A percentile compares a stretch with the other conserved stretches of the same genome.
phyloP scores from a whole-genome alignment of 2,113 vertebrate species.

The Lota lota region DNA sequence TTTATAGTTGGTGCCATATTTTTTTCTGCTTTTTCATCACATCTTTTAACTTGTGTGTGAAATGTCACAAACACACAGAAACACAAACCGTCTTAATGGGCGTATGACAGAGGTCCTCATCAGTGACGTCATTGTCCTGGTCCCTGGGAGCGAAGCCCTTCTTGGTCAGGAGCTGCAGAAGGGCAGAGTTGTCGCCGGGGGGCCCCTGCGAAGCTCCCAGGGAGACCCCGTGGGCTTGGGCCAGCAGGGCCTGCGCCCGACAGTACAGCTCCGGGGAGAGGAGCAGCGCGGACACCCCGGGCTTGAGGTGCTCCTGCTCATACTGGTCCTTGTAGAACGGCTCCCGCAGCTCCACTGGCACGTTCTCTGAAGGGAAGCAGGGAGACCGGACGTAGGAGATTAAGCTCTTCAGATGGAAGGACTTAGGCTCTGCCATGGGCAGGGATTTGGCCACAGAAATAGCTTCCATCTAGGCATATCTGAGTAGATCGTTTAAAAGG shows the following conservation, averaged over 20 bases:
- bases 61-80: not conserved
- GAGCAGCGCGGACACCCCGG: conserved; percentile 77
- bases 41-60: no score
- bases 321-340: conserved; percentile 83
- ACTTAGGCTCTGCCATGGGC: no score
- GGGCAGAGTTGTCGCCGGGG: conserved; percentile 59
- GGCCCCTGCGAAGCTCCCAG: conserved; percentile 37
- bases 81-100: conserved; percentile 83
- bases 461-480: no score
- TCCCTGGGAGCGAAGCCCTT: conserved; percentile 70
- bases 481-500: no score
- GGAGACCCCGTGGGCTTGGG: conserved; percentile 47
- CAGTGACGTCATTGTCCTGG: conserved; percentile 71
- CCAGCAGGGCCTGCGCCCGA: conserved; percentile 70
- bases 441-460: no score
- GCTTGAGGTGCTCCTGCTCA: conserved; percentile 81
- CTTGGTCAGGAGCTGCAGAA: conserved; percentile 78
- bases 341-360: conserved; percentile 81
- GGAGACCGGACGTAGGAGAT: no score
- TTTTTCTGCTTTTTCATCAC: no score
- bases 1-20: not conserved
- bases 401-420: no score
- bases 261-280: conserved; percentile 84
- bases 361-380: conserved; percentile 47
- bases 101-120: conserved; percentile 75